A percentile compares a stretch with the other conserved stretches of the same genome.
These are phyloP conservation scores for Diorhabda carinulata DNA, from an alignment of 1,140 invertebrate species.

Conservation along the genomic window DNA sequence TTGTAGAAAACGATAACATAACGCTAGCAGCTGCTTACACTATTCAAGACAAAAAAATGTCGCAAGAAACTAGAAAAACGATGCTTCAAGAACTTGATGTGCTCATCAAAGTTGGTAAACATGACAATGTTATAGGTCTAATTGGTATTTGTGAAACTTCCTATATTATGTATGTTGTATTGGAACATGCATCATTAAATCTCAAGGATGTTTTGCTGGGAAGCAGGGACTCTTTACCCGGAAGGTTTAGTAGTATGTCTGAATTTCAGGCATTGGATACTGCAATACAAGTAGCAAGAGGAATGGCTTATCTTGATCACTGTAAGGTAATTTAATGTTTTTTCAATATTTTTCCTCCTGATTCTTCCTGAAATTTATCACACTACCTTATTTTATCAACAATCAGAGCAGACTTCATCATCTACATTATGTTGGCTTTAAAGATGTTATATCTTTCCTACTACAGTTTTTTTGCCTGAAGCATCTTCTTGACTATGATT, in stretches of 20 bases:
- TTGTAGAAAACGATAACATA: conserved; percentile 54
- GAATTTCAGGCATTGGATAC: conserved; percentile 58
- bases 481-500: too few species aligned
- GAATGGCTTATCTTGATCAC: conserved; percentile 62
- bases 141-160: conserved; percentile 76
- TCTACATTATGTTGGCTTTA: too few species aligned
- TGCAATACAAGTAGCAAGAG: conserved; percentile 57
- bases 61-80: conserved; percentile 57
- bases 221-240: conserved; percentile 57
- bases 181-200: conserved; percentile 62
- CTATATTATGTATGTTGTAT: conserved; percentile 65
- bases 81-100: conserved; percentile 72
- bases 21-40: conserved; percentile 48
- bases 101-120: conserved; percentile 62
- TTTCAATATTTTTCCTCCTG: too few species aligned
- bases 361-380: too few species aligned
- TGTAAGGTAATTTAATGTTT: conserved; percentile 46
- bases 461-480: too few species aligned
- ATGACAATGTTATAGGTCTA: conserved; percentile 68
- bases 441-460: too few species aligned
- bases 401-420: too few species aligned
- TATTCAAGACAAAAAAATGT: conserved; percentile 58
- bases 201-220: conserved; percentile 67
- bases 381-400: too few species aligned
- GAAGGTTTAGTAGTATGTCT: conserved; percentile 60